These are phyloP conservation scores for Manacus vitellinus DNA, from an alignment of 2,113 vertebrate genomes.

Conservation along the genomic window DNA sequence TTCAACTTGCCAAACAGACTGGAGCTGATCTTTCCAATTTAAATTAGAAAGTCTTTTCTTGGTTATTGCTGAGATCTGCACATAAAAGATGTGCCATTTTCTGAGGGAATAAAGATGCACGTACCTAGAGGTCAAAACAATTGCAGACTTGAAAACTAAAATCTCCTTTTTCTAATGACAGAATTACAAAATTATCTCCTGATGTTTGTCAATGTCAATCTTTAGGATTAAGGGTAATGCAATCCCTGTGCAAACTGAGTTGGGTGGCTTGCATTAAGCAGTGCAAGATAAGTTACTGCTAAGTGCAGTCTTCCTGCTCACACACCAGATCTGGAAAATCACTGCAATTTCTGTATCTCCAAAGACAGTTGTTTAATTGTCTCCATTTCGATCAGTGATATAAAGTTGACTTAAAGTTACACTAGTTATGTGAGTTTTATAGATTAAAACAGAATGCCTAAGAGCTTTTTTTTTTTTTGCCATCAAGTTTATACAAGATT, in stretches of 20 bases:
- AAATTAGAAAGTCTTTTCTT: conserved; percentile 27
- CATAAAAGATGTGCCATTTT: conserved; percentile 12
- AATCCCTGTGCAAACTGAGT: not conserved
- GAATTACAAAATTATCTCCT: not conserved
- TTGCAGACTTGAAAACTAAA: conserved; percentile 3
- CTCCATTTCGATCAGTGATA: not conserved
- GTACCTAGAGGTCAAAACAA: conserved; percentile 1
- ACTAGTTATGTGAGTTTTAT: fast-evolving
- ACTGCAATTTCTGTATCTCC: not conserved
- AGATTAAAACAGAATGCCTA: not conserved
- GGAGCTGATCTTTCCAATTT: conserved; percentile 42
- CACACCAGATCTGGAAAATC: not conserved
- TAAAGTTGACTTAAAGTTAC: not conserved
- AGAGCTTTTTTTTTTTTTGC: not conserved
- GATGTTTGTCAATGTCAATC: not conserved
- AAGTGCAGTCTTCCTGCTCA: not conserved
- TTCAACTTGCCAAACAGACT: conserved; percentile 12
- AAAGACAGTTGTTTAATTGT: not conserved
- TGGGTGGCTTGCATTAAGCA: not conserved
- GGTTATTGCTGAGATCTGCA: conserved; percentile 50
- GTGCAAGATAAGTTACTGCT: not conserved
- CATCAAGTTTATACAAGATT: not conserved
- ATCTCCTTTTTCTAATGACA: not conserved
- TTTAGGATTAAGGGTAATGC: not conserved
- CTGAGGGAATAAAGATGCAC: not conserved